Percentiles rank a stretch among this genome's conserved stretches.
phyloP scores from a whole-genome alignment of 2,888 invertebrate species.

The Dione vanillae region DNA sequence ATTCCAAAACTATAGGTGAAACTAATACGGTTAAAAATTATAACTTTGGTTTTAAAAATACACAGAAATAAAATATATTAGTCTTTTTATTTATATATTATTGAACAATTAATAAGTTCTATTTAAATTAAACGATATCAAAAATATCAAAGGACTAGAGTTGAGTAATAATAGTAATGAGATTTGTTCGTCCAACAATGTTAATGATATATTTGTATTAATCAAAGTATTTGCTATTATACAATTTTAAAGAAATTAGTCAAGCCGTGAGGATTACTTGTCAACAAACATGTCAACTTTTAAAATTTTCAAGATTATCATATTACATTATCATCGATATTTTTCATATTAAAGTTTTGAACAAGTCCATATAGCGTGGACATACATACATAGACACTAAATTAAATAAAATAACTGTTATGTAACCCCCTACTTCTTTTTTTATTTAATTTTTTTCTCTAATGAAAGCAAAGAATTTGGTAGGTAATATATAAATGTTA shows the following conservation, averaged over 20 bases:
- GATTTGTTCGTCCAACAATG: not conserved
- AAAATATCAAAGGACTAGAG: slow-evolving; percentile 5
- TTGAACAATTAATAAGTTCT: not conserved
- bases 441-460: too few relatives aligned
- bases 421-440: not conserved
- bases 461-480: too few relatives aligned
- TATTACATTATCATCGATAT: not conserved
- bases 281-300: not conserved
- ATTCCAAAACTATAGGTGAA: not conserved
- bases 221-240: too few relatives aligned
- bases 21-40: not conserved
- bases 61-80: not conserved
- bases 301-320: not conserved
- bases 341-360: too few relatives aligned
- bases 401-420: too few relatives aligned
- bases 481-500: too few relatives aligned
- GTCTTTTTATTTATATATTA: not conserved
- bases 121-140: not conserved
- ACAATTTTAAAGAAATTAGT: too few relatives aligned
- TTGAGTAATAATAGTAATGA: not conserved
- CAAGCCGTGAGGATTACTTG: too few relatives aligned
- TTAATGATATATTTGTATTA: too few relatives aligned
- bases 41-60: not conserved
- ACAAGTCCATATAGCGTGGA: too few relatives aligned
- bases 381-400: too few relatives aligned